Base-by-base conservation (phyloP, 2,888 invertebrate species). In the Trachelus troglodyta region DNA sequence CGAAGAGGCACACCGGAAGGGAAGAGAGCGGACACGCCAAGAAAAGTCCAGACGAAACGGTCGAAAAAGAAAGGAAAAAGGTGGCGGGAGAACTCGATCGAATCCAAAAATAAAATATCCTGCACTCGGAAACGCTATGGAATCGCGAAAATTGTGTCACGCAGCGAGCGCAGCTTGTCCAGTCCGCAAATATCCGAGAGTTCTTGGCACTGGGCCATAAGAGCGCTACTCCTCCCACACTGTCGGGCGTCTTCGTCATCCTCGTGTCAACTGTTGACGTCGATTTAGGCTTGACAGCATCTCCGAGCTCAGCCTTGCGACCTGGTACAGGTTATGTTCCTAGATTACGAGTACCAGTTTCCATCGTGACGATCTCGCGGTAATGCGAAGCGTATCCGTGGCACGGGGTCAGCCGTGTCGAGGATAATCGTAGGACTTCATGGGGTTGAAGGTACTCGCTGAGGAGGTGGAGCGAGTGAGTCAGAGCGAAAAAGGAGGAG, bases 141-240 rank as follows among this genome's bases (percentile, higher is more conserved):
- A 40, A 40, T 40, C 40, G 40, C 40, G 40, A 83, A 81, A 87
- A 87, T 84, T 85, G 85, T 85, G 86, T 85, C 86, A 83, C 82
- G 84, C 81, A 82, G 68, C 75, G 75, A 40, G 73, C 33, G 73
- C 81, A 56, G 82, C 71, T 83, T 83, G 86, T 86, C 85, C 86
- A 86, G 85, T 83, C 85, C 83, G 85, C 85, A 85, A 88, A 88
- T 87, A 85, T 84, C 85, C 81, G 81, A 81, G 82, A 83, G 82
- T 82, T 80, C 77, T 86, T 87, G 87, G 87, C 87, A 79, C 79
- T 34, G 76, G 81, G 86, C 87, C 86, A 40, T 4, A 40, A 40
- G 40, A 15, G 40, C 40, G 2, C 15, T 15, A 1, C 15, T 40
- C 6, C 40, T 40, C 40, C 40, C 40, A 15, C 40, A 6, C 15